Conservation (phyloP, 1,140 invertebrate genomes). For the Luehdorfia chinensis region DNA sequence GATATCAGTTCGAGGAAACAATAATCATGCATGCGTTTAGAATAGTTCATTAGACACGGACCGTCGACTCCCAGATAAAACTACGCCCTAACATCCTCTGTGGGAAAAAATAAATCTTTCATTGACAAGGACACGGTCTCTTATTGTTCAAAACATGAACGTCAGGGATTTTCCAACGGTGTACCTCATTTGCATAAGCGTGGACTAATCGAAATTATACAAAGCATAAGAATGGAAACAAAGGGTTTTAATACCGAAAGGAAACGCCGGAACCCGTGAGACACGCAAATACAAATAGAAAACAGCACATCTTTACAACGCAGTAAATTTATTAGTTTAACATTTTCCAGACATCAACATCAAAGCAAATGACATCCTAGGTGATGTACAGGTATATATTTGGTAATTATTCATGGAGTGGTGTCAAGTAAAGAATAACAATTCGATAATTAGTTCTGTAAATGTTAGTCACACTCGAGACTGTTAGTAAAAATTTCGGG, state of each 20-base stretch:
- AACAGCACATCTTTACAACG: conserved; percentile 6
- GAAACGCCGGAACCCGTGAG: conserved; percentile 10
- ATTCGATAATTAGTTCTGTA: neutral
- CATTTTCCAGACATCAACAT: conserved; percentile 11
- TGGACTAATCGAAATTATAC: conserved; percentile 24
- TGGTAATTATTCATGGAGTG: conserved; percentile 5
- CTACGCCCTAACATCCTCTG: conserved; percentile 20
- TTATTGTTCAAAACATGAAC: conserved; percentile 37
- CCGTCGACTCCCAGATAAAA: conserved; percentile 19
- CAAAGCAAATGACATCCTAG: no score
- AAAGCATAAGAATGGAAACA: conserved; percentile 10
- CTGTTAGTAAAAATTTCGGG: no score
- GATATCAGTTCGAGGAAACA: conserved; percentile 35
- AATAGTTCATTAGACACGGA: conserved; percentile 47
- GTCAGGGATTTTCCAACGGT: conserved; percentile 37
- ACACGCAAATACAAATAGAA: conserved; percentile 10
- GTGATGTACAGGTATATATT: neutral
- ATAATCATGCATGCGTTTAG: conserved; percentile 37
- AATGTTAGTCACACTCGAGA: conserved; percentile 1
- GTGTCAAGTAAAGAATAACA: conserved; percentile 10
- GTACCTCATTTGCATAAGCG: conserved; percentile 37
- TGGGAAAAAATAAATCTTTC: conserved; percentile 54
- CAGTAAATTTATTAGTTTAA: conserved; percentile 3
- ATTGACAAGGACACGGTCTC: conserved; percentile 36
- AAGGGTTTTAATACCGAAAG: neutral